A percentile compares a stretch with the other conserved stretches of the same genome.
Evolutionary conservation across 2,888 invertebrate species (phyloP).

Genomic region (Leptopilina drosophilae): DNA sequence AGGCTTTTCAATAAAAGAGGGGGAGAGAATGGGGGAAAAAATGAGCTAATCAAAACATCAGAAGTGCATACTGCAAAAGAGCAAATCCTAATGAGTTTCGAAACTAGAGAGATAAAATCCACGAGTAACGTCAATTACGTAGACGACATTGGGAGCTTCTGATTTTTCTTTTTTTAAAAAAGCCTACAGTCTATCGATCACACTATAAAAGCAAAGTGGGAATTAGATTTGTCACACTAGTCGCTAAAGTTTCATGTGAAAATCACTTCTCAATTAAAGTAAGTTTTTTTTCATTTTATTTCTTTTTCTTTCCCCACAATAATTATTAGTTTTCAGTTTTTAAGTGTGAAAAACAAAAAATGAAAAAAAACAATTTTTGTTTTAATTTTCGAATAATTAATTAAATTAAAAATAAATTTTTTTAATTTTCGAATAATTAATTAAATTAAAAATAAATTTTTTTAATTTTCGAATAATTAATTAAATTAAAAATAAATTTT

Average conservation of each 20-base stretch:
- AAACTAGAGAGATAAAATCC: constrained; percentile 23
- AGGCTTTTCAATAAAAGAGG: background rate
- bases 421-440: too few species aligned
- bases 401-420: too few species aligned
- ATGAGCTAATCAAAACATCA: constrained; percentile 17
- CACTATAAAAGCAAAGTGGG: constrained; percentile 39
- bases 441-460: too few species aligned
- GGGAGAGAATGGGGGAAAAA: background rate
- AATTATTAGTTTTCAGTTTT: too few species aligned
- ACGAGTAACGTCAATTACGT: constrained; percentile 15
- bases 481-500: too few species aligned
- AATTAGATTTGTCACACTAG: constrained; percentile 28
- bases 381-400: too few species aligned
- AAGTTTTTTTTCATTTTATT: background rate
- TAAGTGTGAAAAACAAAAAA: too few species aligned
- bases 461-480: too few species aligned
- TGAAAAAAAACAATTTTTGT: too few species aligned
- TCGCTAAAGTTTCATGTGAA: constrained; percentile 15
- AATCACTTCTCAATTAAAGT: constrained; percentile 17
- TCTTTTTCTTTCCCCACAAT: too few species aligned
- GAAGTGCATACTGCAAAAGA: constrained; percentile 3
- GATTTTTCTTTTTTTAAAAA: background rate
- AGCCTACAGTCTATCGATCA: constrained; percentile 33
- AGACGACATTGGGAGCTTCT: constrained; percentile 19
- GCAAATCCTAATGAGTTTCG: constrained; percentile 15